phyloP scores from a whole-genome alignment of 2,113 vertebrate genomes.

The Dicrurus megarhynchus region DNA sequence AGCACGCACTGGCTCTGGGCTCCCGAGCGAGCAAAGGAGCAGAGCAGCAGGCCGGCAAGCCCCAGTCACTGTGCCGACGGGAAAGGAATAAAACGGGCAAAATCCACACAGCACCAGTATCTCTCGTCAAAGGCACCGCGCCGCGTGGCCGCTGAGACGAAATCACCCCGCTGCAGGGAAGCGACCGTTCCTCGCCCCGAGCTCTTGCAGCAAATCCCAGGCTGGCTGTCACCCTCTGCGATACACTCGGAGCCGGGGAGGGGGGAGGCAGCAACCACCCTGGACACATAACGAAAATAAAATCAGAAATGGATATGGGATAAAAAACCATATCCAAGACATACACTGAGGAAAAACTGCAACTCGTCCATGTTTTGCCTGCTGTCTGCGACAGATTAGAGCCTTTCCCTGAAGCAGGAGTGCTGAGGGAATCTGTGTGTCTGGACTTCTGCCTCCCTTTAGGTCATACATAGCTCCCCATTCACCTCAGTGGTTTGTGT shows the following conservation, averaged over 20 bases:
- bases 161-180: neutral
- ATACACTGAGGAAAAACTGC: neutral
- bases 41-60: neutral
- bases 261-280: neutral
- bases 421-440: neutral
- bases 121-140: rapidly evolving
- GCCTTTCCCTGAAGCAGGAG: neutral
- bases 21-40: neutral
- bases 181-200: rapidly evolving
- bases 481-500: neutral
- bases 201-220: neutral
- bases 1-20: neutral
- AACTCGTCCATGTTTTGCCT: neutral
- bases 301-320: neutral
- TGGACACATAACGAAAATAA: neutral
- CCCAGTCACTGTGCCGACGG: neutral
- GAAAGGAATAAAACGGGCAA: too few species aligned
- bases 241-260: neutral
- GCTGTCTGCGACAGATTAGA: neutral
- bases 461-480: neutral
- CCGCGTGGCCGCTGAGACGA: neutral
- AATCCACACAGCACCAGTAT: neutral
- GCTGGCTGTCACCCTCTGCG: neutral
- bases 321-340: neutral
- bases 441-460: neutral